phyloP scores from a whole-genome alignment of 2,113 vertebrate genomes.

The Apteryx owenii region DNA sequence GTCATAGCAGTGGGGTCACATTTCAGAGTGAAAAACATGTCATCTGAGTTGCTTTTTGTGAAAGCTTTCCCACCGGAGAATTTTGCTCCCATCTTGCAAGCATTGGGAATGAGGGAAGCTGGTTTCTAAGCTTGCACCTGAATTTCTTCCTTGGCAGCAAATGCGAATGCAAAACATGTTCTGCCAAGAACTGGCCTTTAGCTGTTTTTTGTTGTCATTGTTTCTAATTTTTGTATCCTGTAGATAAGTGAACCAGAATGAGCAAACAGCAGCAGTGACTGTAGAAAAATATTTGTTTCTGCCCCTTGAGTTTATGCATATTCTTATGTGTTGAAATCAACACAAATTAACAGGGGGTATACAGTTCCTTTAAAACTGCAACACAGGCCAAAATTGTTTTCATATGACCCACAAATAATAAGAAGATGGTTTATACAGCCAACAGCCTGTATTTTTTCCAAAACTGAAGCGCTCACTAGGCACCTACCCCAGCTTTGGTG shows the following conservation, averaged over 20 bases:
- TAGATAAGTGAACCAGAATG: not conserved
- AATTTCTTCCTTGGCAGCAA: not conserved
- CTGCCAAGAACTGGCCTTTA: not conserved
- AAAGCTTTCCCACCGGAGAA: not conserved
- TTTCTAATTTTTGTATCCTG: not conserved
- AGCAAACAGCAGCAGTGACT: not conserved
- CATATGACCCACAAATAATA: not conserved
- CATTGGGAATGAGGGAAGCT: not conserved
- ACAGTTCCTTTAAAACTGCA: not conserved
- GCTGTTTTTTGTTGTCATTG: not conserved
- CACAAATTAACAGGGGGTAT: not conserved
- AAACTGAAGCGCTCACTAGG: not conserved
- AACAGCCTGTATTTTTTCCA: not conserved
- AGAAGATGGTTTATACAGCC: not conserved
- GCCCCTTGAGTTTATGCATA: not conserved
- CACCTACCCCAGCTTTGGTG: rapidly evolving
- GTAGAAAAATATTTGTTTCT: not conserved
- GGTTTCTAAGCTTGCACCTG: not conserved
- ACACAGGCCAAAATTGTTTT: not conserved
- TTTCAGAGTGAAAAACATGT: not conserved
- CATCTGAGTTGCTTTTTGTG: not conserved
- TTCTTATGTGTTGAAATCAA: not conserved
- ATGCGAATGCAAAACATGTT: not conserved
- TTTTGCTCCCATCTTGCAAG: not conserved
- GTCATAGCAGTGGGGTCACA: not conserved